phyloP scores from a whole-genome alignment of 2,888 invertebrate genomes.

The Trilocha varians region DNA sequence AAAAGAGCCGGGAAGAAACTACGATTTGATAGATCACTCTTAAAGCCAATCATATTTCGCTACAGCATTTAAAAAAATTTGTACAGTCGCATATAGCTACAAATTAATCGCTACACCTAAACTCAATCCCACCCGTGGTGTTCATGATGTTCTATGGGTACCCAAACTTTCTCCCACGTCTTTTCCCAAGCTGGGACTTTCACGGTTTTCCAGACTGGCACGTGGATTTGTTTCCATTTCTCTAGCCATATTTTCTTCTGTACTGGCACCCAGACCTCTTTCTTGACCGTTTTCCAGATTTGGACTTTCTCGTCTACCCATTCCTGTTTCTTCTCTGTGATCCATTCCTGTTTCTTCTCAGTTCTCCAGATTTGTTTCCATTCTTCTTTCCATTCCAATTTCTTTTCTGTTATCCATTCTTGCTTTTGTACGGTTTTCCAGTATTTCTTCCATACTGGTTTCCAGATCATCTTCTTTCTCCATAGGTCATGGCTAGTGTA shows the following conservation, averaged over 20 bases:
- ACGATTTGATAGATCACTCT: constrained; percentile 14
- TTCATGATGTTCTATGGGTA: constrained; percentile 75
- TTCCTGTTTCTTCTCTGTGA: constrained; percentile 78
- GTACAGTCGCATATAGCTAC: constrained; percentile 26
- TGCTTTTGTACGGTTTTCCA: constrained; percentile 74
- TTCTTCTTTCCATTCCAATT: constrained; percentile 78
- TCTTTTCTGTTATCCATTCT: constrained; percentile 76
- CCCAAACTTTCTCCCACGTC: constrained; percentile 90
- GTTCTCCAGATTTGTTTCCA: constrained; percentile 80
- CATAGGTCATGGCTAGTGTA: constrained; percentile 78
- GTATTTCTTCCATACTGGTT: constrained; percentile 78
- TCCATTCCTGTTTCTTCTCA: constrained; percentile 81
- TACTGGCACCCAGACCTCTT: constrained; percentile 78
- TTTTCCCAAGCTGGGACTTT: constrained; percentile 88
- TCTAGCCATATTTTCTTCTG: constrained; percentile 80
- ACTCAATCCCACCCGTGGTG: constrained; percentile 66
- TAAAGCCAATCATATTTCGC: constrained; percentile 35
- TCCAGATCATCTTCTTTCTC: constrained; percentile 81
- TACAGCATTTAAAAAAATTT: constrained; percentile 17
- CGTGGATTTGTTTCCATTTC: constrained; percentile 79
- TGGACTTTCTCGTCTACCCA: constrained; percentile 70
- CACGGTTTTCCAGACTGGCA: constrained; percentile 81
- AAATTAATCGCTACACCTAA: constrained; percentile 34
- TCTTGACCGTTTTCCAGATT: constrained; percentile 74
- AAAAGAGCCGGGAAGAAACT: neutral